Base-by-base conservation (phyloP, 2,113 vertebrate genomes). In the Nansenia antarctica region DNA sequence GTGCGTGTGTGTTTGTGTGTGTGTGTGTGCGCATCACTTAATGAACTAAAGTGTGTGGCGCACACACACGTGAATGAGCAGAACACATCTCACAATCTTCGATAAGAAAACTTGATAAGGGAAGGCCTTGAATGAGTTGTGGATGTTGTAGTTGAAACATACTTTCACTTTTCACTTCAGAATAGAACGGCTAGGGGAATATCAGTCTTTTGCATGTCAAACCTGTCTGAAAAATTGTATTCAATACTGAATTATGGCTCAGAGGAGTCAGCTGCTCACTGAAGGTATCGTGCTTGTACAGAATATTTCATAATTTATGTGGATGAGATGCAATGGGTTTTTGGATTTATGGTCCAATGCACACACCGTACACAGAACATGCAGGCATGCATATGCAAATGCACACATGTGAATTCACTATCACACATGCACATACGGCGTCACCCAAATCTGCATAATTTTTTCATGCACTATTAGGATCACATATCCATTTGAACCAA, bases 261-360 rank as follows among this genome's bases (percentile, higher is more conserved):
- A 22, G 45, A 54, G 32, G 34, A 54, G 63, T 22, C 30, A 20
- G 45, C 63, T 65, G 52, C 52, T 20, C 35, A 27, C 65, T 67
- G 45, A 67, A n/a, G 70, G 61, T 32, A 55, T 1, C 9, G 18
- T 31, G 53, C 70, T 58, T 82, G 69, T 67, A 74, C 74, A n/a
- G n/a, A n/a, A n/a, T n/a, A 67, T 66, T 52, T 65, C 52, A 78
- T 77, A 66, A 79, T 81, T 83, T 78, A 75, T 79, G 72, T 65
- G 20, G 14, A 73, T 74, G 60, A 82, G 77, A 82, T 72, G 62
- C 70, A 58, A 26, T 22, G 30, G n/a, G n/a, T 69, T 73, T 57
- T 1, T 3, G 8, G 9, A 70, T 77, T 77, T 69, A 62, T 67
- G 70, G 73, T 69, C 55, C 60, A 77, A 45, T 47, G 53, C 62